phyloP scores from a whole-genome alignment of 1,140 invertebrate species.

The Drosophila lacertosa region DNA sequence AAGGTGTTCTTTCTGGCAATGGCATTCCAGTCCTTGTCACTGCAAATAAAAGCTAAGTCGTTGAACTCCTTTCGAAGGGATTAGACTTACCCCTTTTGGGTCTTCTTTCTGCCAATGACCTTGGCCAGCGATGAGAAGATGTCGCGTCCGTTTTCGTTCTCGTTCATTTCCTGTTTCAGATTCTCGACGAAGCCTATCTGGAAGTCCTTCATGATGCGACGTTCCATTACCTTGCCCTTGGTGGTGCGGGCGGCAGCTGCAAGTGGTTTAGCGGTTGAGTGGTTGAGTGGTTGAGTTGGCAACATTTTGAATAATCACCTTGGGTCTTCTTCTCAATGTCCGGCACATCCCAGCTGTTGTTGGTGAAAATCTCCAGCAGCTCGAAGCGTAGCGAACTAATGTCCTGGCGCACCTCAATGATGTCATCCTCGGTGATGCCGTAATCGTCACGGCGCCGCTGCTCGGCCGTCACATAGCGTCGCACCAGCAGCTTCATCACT shows the following conservation, averaged over 20 bases:
- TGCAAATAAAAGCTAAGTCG: constrained; percentile 3
- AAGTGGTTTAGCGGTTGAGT: not conserved
- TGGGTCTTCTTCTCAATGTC: constrained; percentile 86
- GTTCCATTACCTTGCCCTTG: constrained; percentile 93
- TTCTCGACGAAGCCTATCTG: constrained; percentile 94
- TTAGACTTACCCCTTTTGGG: constrained; percentile 84
- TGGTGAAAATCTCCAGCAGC: constrained; percentile 93
- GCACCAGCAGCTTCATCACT: constrained; percentile 91
- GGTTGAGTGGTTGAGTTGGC: constrained; percentile 7
- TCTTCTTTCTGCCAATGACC: constrained; percentile 89
- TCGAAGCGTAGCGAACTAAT: constrained; percentile 94
- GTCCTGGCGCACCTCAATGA: constrained; percentile 98
- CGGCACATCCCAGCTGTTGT: constrained; percentile 92
- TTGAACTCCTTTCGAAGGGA: not conserved
- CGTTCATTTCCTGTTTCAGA: constrained; percentile 89
- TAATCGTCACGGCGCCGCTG: constrained; percentile 92
- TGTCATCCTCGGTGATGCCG: constrained; percentile 96
- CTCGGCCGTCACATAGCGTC: constrained; percentile 93
- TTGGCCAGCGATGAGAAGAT: constrained; percentile 92
- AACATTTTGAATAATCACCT: constrained; percentile 82
- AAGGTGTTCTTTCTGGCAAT: constrained; percentile 89
- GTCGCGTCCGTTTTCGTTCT: constrained; percentile 88
- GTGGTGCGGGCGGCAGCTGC: constrained; percentile 89
- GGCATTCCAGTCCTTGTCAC: constrained; percentile 93
- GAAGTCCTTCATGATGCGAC: constrained; percentile 94